These are phyloP conservation scores for Lithophane ornitopus DNA, from an alignment of 2,888 invertebrate species.

Conservation along the genomic window DNA sequence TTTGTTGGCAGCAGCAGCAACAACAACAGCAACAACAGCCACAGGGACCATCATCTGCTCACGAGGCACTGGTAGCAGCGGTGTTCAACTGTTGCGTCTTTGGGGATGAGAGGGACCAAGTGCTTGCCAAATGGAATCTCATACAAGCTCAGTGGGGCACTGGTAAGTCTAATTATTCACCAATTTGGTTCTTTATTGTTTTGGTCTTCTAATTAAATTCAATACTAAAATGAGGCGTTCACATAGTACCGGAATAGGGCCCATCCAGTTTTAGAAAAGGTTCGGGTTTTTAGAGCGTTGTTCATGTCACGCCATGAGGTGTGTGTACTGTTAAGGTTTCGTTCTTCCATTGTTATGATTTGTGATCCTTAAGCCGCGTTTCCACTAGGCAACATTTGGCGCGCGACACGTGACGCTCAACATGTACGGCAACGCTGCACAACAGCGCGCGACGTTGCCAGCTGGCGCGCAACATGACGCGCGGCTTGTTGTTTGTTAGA, in stretches of 20 bases:
- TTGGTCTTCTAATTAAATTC: background rate
- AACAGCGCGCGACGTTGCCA: too few species aligned
- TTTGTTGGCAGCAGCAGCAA: constrained; percentile 42
- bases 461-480: too few species aligned
- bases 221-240: background rate
- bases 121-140: constrained; percentile 98
- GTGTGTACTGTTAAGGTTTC: background rate
- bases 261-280: background rate
- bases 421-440: too few species aligned
- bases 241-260: background rate
- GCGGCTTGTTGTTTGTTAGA: too few species aligned
- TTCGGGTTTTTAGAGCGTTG: background rate
- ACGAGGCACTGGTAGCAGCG: constrained; percentile 93
- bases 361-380: background rate
- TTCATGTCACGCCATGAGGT: background rate
- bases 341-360: background rate
- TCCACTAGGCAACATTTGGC: too few species aligned
- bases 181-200: background rate
- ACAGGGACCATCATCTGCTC: constrained; percentile 90
- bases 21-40: constrained; percentile 85
- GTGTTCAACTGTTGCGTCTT: constrained; percentile 95
- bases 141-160: constrained; percentile 97
- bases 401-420: too few species aligned
- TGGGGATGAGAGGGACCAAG: constrained; percentile 98
- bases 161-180: constrained; percentile 87